Conservation (phyloP, 2,797 vertebrate species). For the Odontamblyopus rebecca region DNA sequence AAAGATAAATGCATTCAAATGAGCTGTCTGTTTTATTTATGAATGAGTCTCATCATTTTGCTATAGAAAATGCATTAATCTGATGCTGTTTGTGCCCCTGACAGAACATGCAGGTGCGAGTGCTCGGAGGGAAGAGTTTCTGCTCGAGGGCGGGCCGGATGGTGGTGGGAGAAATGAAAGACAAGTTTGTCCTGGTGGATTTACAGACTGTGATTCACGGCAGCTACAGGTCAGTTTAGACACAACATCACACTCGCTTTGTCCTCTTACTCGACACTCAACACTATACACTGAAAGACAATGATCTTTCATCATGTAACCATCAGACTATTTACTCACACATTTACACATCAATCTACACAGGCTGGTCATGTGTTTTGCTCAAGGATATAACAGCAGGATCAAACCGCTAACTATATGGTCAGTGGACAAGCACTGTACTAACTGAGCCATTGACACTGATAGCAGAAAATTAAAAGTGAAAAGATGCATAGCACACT, state of each 20-base stretch:
- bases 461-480: no score
- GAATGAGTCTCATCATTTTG: neutral
- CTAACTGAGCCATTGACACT: no score
- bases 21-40: no score
- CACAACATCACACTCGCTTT: slow-evolving; percentile 22
- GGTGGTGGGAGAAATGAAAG: slow-evolving; percentile 81
- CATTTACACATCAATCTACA: no score
- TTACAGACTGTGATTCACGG: slow-evolving; percentile 83
- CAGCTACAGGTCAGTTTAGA: slow-evolving; percentile 82
- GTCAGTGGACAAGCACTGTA: no score
- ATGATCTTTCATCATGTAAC: no score
- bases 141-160: slow-evolving; percentile 75
- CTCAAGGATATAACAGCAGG: no score
- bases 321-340: no score
- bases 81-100: slow-evolving; percentile 5
- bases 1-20: no score
- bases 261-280: neutral
- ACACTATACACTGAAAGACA: neutral
- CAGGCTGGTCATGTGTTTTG: no score
- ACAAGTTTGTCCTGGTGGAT: slow-evolving; percentile 87
- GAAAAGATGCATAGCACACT: no score
- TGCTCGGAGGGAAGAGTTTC: slow-evolving; percentile 81
- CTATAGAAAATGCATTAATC: neutral
- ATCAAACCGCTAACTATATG: no score
- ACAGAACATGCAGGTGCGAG: slow-evolving; percentile 83